Evolutionary conservation across 2,888 invertebrate genomes (phyloP).

Genomic region (Buathra laborator): DNA sequence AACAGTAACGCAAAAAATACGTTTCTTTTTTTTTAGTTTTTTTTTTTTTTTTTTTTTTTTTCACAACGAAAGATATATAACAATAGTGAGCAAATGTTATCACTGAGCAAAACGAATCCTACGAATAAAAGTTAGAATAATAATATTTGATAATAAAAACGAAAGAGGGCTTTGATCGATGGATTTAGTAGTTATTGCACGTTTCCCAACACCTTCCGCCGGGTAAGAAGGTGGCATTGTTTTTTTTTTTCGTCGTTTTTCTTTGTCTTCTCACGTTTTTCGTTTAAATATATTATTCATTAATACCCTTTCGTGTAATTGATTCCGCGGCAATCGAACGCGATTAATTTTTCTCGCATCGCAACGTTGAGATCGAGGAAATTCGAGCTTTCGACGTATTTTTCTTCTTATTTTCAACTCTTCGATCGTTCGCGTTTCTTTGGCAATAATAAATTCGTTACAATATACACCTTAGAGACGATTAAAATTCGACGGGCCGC

Average conservation of each 20-base stretch:
- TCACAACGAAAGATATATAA: constrained; percentile 39
- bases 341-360: constrained; percentile 52
- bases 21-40: constrained; percentile 1
- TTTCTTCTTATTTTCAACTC: neutral
- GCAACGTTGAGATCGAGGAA: neutral
- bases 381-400: constrained; percentile 3
- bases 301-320: constrained; percentile 73
- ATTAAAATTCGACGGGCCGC: constrained; percentile 68
- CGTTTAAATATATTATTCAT: constrained; percentile 75
- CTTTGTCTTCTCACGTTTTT: constrained; percentile 70
- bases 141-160: constrained; percentile 64
- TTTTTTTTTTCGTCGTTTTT: constrained; percentile 46
- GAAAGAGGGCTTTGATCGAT: constrained; percentile 51
- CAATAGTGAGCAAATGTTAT: constrained; percentile 62
- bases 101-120: constrained; percentile 62
- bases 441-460: constrained; percentile 73
- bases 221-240: constrained; percentile 58
- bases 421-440: constrained; percentile 50
- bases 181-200: constrained; percentile 75
- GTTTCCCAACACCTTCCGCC: constrained; percentile 66
- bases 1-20: constrained; percentile 40
- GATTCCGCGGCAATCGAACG: constrained; percentile 52
- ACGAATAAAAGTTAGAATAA: constrained; percentile 59
- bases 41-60: neutral
- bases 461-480: constrained; percentile 71